Base-by-base conservation (phyloP, 2,888 invertebrate species). In the Dermolepida albohirtum region DNA sequence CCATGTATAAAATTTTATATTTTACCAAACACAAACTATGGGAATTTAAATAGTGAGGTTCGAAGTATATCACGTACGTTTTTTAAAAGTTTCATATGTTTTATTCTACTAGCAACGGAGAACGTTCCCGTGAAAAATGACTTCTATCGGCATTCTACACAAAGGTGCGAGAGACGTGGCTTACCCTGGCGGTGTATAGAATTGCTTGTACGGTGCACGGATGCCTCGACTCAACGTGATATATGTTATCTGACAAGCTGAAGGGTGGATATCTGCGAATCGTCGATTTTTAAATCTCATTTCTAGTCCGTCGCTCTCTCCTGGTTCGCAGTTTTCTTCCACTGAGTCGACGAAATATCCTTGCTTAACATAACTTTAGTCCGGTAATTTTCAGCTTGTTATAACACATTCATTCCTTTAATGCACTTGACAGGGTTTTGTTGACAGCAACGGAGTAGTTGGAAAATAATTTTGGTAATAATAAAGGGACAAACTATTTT, bases 71-170 rank as follows among this genome's bases (percentile, higher is more conserved):
- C 59, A 59, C 59, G 59, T 59, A 59, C 59, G 34, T 47, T 59
- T 59, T 59, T 59, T 59, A 59, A 59, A 59, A 59, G 47, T 59
- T 27, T 59, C 59, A 40, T 59, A 59, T 47, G 14, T 59, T 59
- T 44, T 59, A 59, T 59, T 59, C 29, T 47, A 16, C 8, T 8
- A 27, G 17, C 59, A 44, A 10, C 34, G 34, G 1, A 34, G 34
- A 34, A 34, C 34, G 34, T 34, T 34, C 34, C 6, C 2, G 34
- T 59, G 59, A 59, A 59, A 59, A 59, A 59, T 59, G 59, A 27
- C 44, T 59, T 47, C 47, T 59, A 59, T 59, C 47, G 59, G 59
- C 59, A 34, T 44, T 59, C 59, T 44, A 41, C 59, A 59, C 59
- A 59, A 59, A 44, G 59, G 44, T 44, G 47, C 59, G 29, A 14